These are phyloP conservation scores for Cheilosia soror DNA, from an alignment of 2,888 invertebrate species.

Conservation along the genomic window DNA sequence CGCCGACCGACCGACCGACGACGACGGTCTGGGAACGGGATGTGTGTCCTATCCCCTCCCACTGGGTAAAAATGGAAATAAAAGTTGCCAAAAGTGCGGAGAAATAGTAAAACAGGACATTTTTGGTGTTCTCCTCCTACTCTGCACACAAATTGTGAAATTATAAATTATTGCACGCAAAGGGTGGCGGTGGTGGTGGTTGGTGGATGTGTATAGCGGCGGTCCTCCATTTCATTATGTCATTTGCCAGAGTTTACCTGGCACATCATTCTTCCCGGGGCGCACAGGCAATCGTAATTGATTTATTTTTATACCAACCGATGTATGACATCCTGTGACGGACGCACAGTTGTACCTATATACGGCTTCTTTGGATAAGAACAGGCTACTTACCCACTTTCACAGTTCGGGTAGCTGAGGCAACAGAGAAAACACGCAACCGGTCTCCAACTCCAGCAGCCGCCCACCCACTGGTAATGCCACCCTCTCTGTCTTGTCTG, in stretches of 20 bases:
- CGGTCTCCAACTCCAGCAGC: slow-evolving; percentile 18
- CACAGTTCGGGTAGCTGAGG: slow-evolving; percentile 23
- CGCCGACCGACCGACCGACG: slow-evolving; percentile 18
- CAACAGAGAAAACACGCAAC: slow-evolving; percentile 60
- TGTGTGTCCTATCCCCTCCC: slow-evolving; percentile 63
- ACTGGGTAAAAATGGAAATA: slow-evolving; percentile 60
- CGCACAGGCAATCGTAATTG: slow-evolving; percentile 63
- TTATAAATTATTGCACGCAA: slow-evolving; percentile 58
- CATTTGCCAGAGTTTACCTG: slow-evolving; percentile 68
- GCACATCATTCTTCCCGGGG: slow-evolving; percentile 53
- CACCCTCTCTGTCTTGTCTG: slow-evolving; percentile 65
- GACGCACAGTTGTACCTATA: slow-evolving; percentile 21
- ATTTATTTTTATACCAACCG: slow-evolving; percentile 61
- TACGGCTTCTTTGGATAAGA: slow-evolving; percentile 53
- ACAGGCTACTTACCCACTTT: slow-evolving; percentile 27
- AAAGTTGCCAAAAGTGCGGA: slow-evolving; percentile 71
- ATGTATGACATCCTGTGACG: slow-evolving; percentile 69
- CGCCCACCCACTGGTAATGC: slow-evolving; percentile 36
- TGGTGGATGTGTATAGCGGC: background rate
- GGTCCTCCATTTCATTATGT: slow-evolving; percentile 50
- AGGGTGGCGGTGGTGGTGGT: background rate
- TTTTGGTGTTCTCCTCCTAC: slow-evolving; percentile 22
- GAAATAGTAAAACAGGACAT: slow-evolving; percentile 65
- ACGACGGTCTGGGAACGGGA: slow-evolving; percentile 26
- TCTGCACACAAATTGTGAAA: slow-evolving; percentile 34